phyloP scores from a whole-genome alignment of 2,888 invertebrate genomes.

The Eupithecia pulchellata region DNA sequence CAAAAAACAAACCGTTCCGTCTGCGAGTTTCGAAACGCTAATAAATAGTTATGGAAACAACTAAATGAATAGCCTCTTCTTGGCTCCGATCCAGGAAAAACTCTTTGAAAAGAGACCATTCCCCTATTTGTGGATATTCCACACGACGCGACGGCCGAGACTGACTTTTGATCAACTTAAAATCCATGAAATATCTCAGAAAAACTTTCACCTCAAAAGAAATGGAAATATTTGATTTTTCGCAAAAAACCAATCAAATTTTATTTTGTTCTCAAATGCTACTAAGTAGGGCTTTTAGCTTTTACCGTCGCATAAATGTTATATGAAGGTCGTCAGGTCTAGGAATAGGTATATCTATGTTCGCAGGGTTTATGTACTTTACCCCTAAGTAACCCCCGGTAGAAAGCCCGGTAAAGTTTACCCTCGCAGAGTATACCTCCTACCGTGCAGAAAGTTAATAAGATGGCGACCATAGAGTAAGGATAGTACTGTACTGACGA shows the following conservation, averaged over 20 bases:
- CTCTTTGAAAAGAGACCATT: conserved; percentile 5
- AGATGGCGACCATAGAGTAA: too few species aligned
- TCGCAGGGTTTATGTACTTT: neutral
- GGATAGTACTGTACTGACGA: too few species aligned
- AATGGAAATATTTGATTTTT: neutral
- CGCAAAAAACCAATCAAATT: neutral
- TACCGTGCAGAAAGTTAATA: neutral
- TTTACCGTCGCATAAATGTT: neutral
- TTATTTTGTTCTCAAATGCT: neutral
- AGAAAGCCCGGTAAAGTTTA: neutral
- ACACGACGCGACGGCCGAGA: neutral
- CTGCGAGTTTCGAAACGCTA: conserved; percentile 1
- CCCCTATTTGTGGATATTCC: neutral
- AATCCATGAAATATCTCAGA: neutral
- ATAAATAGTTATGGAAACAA: conserved; percentile 10
- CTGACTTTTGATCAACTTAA: neutral
- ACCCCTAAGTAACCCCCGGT: neutral
- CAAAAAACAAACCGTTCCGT: neutral
- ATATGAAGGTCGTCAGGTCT: neutral
- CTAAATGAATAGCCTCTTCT: conserved; percentile 15
- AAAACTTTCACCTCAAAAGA: neutral
- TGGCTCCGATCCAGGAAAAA: conserved; percentile 27
- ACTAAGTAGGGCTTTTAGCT: neutral
- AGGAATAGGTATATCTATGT: neutral
- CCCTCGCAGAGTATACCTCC: neutral